A percentile compares a stretch with the other conserved stretches of the same genome.
These are phyloP conservation scores for Perca flavescens DNA, from an alignment of 2,113 vertebrate genomes.

Conservation along the genomic window DNA sequence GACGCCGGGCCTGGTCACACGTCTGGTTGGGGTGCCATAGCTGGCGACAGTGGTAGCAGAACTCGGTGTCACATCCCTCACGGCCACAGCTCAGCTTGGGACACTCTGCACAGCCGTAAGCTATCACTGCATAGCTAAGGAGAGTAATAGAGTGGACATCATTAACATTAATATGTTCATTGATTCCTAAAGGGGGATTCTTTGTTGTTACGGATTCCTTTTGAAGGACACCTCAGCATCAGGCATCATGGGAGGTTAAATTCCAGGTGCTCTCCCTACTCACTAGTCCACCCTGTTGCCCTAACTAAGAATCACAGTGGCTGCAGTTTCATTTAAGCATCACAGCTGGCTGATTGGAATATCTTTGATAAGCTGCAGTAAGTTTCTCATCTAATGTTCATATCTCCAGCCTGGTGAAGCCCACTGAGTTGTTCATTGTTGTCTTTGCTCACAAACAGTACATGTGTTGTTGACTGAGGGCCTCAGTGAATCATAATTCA, in stretches of 20 bases:
- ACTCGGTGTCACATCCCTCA: conserved; percentile 88
- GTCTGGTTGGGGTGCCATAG: conserved; percentile 90
- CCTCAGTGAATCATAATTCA: conserved; percentile 8
- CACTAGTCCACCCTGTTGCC: neutral
- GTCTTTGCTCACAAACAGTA: conserved; percentile 9
- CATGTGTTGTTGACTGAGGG: neutral
- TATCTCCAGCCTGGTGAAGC: neutral
- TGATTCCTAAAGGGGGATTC: neutral
- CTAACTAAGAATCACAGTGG: neutral
- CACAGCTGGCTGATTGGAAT: conserved; percentile 9
- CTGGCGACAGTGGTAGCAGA: conserved; percentile 93
- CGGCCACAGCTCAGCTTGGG: conserved; percentile 89
- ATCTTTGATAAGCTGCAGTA: neutral
- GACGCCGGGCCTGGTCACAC: conserved; percentile 85
- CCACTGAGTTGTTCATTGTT: conserved; percentile 11
- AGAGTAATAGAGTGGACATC: neutral
- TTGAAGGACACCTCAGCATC: neutral
- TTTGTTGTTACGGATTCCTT: neutral
- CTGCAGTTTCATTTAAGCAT: conserved; percentile 13
- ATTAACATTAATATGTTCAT: neutral
- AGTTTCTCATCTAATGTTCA: neutral
- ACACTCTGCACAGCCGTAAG: conserved; percentile 88
- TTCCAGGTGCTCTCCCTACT: neutral
- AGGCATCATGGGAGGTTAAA: neutral
- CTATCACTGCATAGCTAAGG: conserved; percentile 89